These are phyloP conservation scores for Osmerus mordax DNA, from an alignment of 2,113 vertebrate genomes.

Conservation along the genomic window DNA sequence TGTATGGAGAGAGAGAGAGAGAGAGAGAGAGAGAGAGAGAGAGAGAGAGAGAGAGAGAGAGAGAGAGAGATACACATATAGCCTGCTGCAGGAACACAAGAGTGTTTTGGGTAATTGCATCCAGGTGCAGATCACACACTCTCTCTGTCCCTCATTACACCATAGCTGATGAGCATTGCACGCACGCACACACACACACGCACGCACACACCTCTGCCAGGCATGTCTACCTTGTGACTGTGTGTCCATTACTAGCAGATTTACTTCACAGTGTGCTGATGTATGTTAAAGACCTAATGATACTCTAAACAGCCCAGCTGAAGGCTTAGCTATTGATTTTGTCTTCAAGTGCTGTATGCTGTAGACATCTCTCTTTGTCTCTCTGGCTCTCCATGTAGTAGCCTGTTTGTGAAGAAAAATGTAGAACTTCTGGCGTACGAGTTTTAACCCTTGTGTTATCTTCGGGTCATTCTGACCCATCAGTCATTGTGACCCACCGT, in stretches of 20 bases:
- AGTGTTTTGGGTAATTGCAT: slow-evolving; percentile 37
- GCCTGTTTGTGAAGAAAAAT: slow-evolving; percentile 30
- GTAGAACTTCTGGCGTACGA: neutral
- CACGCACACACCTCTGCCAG: slow-evolving; percentile 1
- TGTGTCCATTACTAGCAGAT: no score
- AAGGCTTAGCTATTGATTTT: slow-evolving; percentile 31
- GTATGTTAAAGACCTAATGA: no score
- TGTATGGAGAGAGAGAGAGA: neutral
- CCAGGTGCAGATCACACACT: slow-evolving; percentile 44
- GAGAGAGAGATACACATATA: slow-evolving; percentile 3
- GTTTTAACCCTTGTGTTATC: no score
- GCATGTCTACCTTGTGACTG: no score
- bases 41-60: neutral
- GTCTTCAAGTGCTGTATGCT: neutral
- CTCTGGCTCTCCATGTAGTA: neutral
- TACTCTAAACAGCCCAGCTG: neutral
- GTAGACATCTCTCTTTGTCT: slow-evolving; percentile 36
- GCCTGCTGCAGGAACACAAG: slow-evolving; percentile 12
- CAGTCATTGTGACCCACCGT: no score
- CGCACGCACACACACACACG: neutral
- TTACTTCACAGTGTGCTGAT: no score
- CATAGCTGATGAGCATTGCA: slow-evolving; percentile 24
- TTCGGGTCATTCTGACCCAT: no score
- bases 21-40: neutral
- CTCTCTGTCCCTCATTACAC: slow-evolving; percentile 30